Conservation (phyloP, 2,113 vertebrate species). For the Actenoides lindsayi region DNA sequence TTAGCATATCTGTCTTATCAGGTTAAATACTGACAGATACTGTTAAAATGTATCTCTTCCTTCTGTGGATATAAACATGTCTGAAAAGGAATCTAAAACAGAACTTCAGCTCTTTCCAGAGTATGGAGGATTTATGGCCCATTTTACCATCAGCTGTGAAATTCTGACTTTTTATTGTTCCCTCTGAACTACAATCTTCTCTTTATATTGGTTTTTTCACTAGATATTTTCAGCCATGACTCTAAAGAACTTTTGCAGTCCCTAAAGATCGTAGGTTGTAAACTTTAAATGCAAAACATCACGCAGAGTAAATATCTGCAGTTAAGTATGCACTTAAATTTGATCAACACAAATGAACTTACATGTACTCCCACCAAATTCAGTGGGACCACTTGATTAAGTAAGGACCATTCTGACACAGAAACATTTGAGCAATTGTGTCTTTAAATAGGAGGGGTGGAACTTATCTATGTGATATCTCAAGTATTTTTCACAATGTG, state of each 20-base stretch:
- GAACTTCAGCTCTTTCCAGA: neutral
- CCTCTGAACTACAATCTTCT: neutral
- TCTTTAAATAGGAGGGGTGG: fast-evolving
- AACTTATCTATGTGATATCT: neutral
- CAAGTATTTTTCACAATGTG: neutral
- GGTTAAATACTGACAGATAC: neutral
- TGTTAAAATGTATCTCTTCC: neutral
- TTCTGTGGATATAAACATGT: neutral
- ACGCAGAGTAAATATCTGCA: neutral
- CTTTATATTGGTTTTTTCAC: neutral
- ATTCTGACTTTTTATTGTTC: neutral
- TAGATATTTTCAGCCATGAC: neutral
- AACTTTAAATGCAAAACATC: neutral
- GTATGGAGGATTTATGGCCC: neutral
- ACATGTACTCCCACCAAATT: neutral
- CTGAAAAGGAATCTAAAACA: neutral
- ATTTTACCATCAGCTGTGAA: neutral
- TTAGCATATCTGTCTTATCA: neutral
- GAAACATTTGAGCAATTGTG: neutral
- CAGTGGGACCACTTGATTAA: neutral
- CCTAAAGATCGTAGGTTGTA: neutral
- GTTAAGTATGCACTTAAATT: neutral
- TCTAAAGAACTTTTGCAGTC: neutral
- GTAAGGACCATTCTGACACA: neutral
- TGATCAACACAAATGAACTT: neutral